Conservation (phyloP, 2,797 vertebrate genomes). For the Cygnus olor region DNA sequence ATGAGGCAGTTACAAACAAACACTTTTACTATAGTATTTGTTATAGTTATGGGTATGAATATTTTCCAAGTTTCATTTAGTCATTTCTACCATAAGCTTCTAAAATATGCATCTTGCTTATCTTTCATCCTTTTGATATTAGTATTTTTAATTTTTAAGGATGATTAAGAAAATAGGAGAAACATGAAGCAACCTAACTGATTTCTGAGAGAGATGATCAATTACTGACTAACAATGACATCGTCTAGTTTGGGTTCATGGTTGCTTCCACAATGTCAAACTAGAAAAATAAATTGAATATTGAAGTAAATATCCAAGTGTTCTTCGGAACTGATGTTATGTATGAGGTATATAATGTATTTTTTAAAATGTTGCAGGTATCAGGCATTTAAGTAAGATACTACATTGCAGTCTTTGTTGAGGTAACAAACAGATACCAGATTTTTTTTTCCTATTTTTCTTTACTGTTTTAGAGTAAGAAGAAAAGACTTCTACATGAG, state of each 20-base stretch:
- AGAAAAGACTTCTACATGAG: neutral
- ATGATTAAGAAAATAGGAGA: no score
- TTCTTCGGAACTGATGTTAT: neutral
- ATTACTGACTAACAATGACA: neutral
- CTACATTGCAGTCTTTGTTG: neutral
- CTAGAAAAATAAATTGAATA: neutral
- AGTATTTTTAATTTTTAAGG: neutral
- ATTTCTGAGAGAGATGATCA: neutral
- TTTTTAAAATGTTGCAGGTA: neutral
- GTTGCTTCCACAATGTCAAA: neutral
- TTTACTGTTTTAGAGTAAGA: neutral
- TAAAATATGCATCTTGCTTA: neutral
- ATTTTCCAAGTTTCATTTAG: neutral
- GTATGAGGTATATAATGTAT: neutral
- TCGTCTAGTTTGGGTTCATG: neutral
- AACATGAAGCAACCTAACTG: neutral
- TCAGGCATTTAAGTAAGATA: neutral
- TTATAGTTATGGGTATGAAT: neutral
- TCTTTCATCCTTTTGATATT: neutral
- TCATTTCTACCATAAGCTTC: neutral
- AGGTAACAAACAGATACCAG: neutral
- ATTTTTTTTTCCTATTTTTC: neutral
- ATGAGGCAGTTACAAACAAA: neutral
- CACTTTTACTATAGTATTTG: neutral
- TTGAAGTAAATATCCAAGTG: neutral